These are phyloP conservation scores for Poeciliopsis prolifica DNA, from an alignment of 2,113 vertebrate species.

Conservation along the genomic window DNA sequence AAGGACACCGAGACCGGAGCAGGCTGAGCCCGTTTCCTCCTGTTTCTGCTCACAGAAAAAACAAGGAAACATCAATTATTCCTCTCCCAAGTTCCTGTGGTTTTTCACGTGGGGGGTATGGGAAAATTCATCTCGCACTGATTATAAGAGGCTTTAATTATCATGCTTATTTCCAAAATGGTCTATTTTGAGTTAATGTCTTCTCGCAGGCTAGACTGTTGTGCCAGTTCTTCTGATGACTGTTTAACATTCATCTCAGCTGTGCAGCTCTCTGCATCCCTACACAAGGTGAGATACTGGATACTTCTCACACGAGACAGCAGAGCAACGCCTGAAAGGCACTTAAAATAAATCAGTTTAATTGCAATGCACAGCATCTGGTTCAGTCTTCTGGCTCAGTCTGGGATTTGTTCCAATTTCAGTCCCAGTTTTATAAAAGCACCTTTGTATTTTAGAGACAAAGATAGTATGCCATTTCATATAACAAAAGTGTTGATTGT, in stretches of 20 bases:
- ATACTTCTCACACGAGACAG: conserved; percentile 15
- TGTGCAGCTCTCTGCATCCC: conserved; percentile 30
- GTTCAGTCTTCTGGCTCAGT: conserved; percentile 2
- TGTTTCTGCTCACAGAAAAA: conserved; percentile 38
- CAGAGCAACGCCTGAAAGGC: conserved; percentile 25
- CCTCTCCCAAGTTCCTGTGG: conserved; percentile 45
- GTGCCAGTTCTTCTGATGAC: not conserved
- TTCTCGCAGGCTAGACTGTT: conserved; percentile 21
- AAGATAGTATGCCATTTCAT: conserved; percentile 19
- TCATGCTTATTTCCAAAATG: conserved; percentile 21
- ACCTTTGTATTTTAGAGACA: conserved; percentile 17
- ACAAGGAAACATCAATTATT: conserved; percentile 58
- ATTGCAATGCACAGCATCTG: conserved; percentile 42
- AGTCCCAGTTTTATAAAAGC: conserved; percentile 6
- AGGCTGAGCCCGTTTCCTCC: conserved; percentile 54
- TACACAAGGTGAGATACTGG: conserved; percentile 16
- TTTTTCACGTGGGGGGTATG: conserved; percentile 28
- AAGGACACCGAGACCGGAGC: conserved; percentile 41
- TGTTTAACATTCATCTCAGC: conserved; percentile 30
- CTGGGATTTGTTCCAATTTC: conserved; percentile 39
- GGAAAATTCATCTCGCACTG: conserved; percentile 43
- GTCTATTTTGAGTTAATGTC: conserved; percentile 46
- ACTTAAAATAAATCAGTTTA: conserved; percentile 49
- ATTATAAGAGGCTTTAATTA: conserved; percentile 56
- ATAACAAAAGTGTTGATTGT: not conserved